These are phyloP conservation scores for Sitodiplosis mosellana DNA, from an alignment of 1,140 invertebrate species.

Conservation along the genomic window DNA sequence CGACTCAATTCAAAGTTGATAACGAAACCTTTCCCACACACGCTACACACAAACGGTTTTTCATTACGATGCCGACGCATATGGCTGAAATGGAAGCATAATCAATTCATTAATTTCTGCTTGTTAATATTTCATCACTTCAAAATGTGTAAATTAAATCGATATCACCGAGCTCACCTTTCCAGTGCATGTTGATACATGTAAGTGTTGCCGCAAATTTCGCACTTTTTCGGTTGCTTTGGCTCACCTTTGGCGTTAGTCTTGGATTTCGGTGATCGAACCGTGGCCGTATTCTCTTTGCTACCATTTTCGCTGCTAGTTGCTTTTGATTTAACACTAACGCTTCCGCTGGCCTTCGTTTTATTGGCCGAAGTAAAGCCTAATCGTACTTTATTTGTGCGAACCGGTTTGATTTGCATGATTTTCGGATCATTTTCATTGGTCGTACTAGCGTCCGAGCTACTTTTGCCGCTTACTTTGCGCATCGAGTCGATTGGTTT, in stretches of 20 bases:
- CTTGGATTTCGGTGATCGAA: not conserved
- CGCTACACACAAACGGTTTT: constrained; percentile 18
- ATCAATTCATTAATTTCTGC: too few species aligned
- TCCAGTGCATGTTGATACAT: constrained; percentile 22
- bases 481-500: too few species aligned
- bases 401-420: not conserved
- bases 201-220: constrained; percentile 23
- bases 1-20: constrained; percentile 22
- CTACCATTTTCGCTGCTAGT: too few species aligned
- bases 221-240: constrained; percentile 13
- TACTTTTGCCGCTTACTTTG: too few species aligned
- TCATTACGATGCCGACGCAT: constrained; percentile 21
- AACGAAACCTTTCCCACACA: constrained; percentile 22
- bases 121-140: too few species aligned
- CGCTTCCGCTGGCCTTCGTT: too few species aligned
- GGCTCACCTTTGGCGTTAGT: not conserved
- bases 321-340: too few species aligned
- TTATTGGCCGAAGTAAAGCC: constrained; percentile 2
- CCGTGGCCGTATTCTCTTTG: not conserved
- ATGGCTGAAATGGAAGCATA: constrained; percentile 13
- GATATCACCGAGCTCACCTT: too few species aligned
- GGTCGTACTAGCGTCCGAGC: too few species aligned
- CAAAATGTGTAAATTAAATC: too few species aligned
- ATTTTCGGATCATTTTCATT: not conserved
- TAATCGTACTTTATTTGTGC: constrained; percentile 3